Percentiles rank a stretch among this genome's conserved stretches.
Evolutionary conservation across 1,140 invertebrate species (phyloP).

Genomic region (Drosophila kanapiae): DNA sequence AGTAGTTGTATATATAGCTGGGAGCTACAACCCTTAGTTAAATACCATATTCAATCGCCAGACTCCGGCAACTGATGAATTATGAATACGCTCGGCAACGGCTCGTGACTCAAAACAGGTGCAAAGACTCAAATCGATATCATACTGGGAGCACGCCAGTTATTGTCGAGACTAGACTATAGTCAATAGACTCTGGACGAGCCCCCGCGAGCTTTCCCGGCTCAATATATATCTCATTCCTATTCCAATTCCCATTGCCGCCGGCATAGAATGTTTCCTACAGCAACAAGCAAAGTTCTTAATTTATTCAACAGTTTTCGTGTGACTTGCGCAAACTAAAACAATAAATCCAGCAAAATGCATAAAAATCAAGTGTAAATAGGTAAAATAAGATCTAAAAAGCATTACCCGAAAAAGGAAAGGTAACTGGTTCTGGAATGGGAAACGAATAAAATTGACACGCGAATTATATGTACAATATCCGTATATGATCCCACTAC

Average conservation of each 20-base stretch:
- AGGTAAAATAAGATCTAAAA: constrained; percentile 32
- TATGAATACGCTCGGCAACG: constrained; percentile 32
- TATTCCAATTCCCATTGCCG: constrained; percentile 13
- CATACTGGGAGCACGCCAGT: constrained; percentile 23
- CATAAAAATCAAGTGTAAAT: constrained; percentile 52
- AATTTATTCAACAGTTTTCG: constrained; percentile 68
- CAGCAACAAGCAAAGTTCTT: constrained; percentile 18
- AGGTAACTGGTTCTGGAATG: constrained; percentile 70
- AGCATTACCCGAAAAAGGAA: constrained; percentile 65
- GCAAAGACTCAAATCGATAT: constrained; percentile 12
- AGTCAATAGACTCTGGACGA: constrained; percentile 19
- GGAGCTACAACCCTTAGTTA: constrained; percentile 1
- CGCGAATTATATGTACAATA: constrained; percentile 11
- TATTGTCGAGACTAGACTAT: constrained; percentile 24
- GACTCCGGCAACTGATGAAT: constrained; percentile 35
- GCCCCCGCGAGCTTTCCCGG: constrained; percentile 26
- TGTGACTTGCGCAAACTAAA: constrained; percentile 58
- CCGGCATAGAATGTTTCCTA: constrained; percentile 23
- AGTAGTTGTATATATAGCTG: neutral
- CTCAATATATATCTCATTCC: neutral
- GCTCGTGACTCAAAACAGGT: constrained; percentile 52
- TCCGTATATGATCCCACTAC: constrained; percentile 15
- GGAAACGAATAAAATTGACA: constrained; percentile 20
- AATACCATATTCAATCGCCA: constrained; percentile 10
- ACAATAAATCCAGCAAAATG: constrained; percentile 70